Evolutionary conservation across 2,888 invertebrate species (phyloP), one percentile per base, ranked within the genome.

Genomic region (Terebella lapidaria): DNA sequence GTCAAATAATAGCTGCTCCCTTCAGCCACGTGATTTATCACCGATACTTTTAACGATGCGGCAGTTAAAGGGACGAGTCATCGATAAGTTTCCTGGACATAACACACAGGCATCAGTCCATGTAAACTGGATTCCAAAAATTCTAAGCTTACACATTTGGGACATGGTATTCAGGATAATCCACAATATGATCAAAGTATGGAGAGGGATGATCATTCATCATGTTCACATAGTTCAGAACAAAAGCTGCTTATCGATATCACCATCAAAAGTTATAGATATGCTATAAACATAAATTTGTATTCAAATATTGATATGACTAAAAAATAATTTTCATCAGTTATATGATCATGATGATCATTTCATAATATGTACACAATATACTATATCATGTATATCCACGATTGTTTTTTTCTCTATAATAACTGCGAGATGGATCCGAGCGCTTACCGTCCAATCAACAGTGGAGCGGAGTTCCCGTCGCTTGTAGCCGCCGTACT

Each of bases 391-490:
- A n/a, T n/a, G n/a, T n/a, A n/a, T n/a, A n/a, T n/a, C n/a, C n/a
- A n/a, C n/a, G n/a, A n/a, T n/a, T n/a, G n/a, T n/a, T n/a, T n/a
- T 42, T 20, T 29, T 26, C 4, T 26, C 54, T 28, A 26, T 28
- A 24, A 35, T 29, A 22, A 54, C 30, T 26, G 22, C 20, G 2
- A 49, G 1, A 3, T 22, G 52, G 52, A 30, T 20, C 2, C 30
- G 28, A 20, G n/a, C 18, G 30, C 59, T 26, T 22, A 78, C 78
- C 65, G 74, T 70, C 79, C 78, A 78, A 59, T 79, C 78, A 1
- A 79, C 73, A 28, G 67, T 61, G 4, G 72, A 72, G n/a, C 69
- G 63, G 10, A 74, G 69, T 47, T 78, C 76, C 46, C 70, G 56
- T 55, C 70, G 72, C 58, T 72, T 68, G 22, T 49, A 18, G 10